Conservation (phyloP, 2,797 vertebrate genomes). For the Crax fasciolata region DNA sequence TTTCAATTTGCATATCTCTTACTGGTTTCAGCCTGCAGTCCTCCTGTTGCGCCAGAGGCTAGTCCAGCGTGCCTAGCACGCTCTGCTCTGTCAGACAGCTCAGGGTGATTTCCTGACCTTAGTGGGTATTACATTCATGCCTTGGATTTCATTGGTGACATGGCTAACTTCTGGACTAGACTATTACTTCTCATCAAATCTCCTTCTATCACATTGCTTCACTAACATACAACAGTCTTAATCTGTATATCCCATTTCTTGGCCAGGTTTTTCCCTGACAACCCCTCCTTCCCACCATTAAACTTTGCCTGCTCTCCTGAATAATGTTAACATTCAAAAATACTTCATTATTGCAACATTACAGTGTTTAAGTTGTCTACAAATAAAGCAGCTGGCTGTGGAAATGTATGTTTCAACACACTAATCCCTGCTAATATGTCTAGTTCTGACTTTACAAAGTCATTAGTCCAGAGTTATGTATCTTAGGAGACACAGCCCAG, state of each 20-base stretch:
- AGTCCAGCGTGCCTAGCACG: not conserved
- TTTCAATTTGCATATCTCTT: not conserved
- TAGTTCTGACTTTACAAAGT: not conserved
- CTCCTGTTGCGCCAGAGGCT: not conserved
- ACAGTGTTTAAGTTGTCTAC: not conserved
- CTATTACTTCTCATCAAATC: not conserved
- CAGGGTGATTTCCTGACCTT: not conserved
- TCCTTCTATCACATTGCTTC: not conserved
- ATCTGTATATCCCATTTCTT: not conserved
- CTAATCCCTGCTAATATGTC: not conserved
- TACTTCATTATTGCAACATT: not conserved
- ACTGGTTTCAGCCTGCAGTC: not conserved
- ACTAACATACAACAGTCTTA: not conserved
- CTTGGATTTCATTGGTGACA: not conserved
- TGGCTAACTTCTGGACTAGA: not conserved
- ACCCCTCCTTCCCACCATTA: not conserved
- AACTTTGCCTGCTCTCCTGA: not conserved
- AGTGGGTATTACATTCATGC: not conserved
- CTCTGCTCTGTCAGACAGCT: not conserved
- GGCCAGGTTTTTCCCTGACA: not conserved
- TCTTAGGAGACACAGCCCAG: not conserved
- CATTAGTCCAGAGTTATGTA: not conserved
- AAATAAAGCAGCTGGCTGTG: not conserved
- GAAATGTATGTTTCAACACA: not conserved
- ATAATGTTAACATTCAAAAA: not conserved